Percentiles rank a stretch among this genome's conserved stretches.
phyloP scores from a whole-genome alignment of 2,797 vertebrate species.

The Lerista edwardsae region DNA sequence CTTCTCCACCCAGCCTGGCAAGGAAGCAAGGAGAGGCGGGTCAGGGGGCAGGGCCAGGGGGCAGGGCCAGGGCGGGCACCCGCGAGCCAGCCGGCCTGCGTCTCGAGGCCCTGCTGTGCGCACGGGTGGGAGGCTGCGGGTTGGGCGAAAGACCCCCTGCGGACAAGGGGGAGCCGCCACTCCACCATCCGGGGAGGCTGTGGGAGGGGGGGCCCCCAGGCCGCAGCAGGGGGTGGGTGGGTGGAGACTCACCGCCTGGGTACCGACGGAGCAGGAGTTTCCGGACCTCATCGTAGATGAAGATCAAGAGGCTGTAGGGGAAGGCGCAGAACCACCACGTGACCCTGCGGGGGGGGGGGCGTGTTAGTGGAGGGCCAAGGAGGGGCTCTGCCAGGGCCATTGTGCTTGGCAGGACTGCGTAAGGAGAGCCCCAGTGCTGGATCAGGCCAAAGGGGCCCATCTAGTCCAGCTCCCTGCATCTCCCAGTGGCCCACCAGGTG shows the following conservation, averaged over 20 bases:
- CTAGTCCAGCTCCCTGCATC: no score
- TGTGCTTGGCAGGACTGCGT: no score
- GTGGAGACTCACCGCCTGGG: slow-evolving; percentile 71
- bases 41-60: neutral
- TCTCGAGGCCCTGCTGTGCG: no score
- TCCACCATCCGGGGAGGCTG: neutral
- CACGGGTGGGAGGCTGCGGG: no score
- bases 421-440: no score
- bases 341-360: slow-evolving; percentile 60
- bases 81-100: no score
- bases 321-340: slow-evolving; percentile 82
- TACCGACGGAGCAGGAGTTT: slow-evolving; percentile 77
- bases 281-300: slow-evolving; percentile 78
- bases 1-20: slow-evolving; percentile 78
- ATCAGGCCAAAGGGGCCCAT: no score
- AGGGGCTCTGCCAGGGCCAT: no score
- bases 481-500: no score
- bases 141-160: no score
- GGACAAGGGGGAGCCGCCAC: no score
- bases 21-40: neutral
- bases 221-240: accelerated
- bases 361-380: no score
- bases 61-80: neutral
- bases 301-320: slow-evolving; percentile 80
- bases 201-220: neutral